These are phyloP conservation scores for Cheilosia pagana DNA, from an alignment of 2,888 invertebrate genomes.

Conservation along the genomic window DNA sequence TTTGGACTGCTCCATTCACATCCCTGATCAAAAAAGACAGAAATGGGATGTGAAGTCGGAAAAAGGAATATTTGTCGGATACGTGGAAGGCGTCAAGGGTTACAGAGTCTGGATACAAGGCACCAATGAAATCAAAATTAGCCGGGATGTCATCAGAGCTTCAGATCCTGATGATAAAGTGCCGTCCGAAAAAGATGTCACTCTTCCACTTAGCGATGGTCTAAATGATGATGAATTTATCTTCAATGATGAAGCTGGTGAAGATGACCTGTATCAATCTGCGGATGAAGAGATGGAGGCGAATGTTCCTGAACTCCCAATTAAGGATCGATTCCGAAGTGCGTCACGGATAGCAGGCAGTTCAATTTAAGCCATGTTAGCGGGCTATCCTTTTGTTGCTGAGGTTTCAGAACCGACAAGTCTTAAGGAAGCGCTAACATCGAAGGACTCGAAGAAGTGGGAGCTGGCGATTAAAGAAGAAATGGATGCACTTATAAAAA, in stretches of 20 bases:
- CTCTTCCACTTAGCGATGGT: slow-evolving; percentile 7
- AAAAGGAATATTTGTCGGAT: slow-evolving; percentile 7
- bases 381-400: neutral
- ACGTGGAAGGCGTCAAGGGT: slow-evolving; percentile 14
- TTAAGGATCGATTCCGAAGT: slow-evolving; percentile 4
- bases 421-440: too few relatives aligned
- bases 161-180: neutral
- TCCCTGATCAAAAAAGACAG: too few relatives aligned
- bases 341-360: neutral
- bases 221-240: slow-evolving; percentile 1
- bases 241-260: neutral
- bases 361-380: slow-evolving; percentile 4
- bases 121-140: slow-evolving; percentile 3
- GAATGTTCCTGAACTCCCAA: neutral
- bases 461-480: neutral
- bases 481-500: neutral
- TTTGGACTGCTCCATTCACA: too few relatives aligned
- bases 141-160: neutral
- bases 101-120: slow-evolving; percentile 11
- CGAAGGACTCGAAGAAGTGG: neutral
- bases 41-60: neutral
- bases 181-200: neutral
- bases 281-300: neutral
- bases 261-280: slow-evolving; percentile 2
- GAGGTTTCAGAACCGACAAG: neutral